Conservation (phyloP, 2,888 invertebrate genomes). For the Zootermopsis nevadensis region DNA sequence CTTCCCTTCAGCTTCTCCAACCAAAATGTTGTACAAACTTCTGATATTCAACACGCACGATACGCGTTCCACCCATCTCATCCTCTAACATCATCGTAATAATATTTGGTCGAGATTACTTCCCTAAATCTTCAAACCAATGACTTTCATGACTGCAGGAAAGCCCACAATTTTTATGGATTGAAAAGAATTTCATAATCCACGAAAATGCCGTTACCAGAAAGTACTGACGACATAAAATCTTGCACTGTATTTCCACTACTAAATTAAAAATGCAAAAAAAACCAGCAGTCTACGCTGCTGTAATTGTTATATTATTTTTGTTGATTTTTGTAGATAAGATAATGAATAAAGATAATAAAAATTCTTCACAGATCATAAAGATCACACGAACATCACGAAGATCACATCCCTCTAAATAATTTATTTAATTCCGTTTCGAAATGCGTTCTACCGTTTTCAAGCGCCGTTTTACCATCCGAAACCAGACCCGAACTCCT, state of each 20-base stretch:
- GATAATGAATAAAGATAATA: constrained; percentile 20
- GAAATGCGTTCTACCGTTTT: too few species aligned
- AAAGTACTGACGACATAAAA: neutral
- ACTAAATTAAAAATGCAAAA: neutral
- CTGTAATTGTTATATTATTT: constrained; percentile 31
- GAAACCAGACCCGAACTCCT: too few species aligned
- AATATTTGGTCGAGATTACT: too few species aligned
- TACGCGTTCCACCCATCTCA: too few species aligned
- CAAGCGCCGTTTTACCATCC: too few species aligned
- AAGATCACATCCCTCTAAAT: neutral
- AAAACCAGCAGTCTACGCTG: neutral
- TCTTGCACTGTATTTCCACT: neutral
- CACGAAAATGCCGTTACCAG: neutral
- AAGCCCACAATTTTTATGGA: neutral
- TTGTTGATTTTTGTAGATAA: constrained; percentile 50
- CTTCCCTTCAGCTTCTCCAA: too few species aligned
- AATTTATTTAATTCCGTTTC: too few species aligned
- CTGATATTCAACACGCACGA: too few species aligned
- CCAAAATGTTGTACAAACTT: too few species aligned
- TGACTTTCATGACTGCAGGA: too few species aligned
- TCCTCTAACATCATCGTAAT: too few species aligned
- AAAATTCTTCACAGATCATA: neutral
- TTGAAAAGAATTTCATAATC: neutral
- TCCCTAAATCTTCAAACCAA: too few species aligned
- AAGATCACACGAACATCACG: neutral